phyloP scores from a whole-genome alignment of 2,888 invertebrate genomes.

The Drosophila meridiana region DNA sequence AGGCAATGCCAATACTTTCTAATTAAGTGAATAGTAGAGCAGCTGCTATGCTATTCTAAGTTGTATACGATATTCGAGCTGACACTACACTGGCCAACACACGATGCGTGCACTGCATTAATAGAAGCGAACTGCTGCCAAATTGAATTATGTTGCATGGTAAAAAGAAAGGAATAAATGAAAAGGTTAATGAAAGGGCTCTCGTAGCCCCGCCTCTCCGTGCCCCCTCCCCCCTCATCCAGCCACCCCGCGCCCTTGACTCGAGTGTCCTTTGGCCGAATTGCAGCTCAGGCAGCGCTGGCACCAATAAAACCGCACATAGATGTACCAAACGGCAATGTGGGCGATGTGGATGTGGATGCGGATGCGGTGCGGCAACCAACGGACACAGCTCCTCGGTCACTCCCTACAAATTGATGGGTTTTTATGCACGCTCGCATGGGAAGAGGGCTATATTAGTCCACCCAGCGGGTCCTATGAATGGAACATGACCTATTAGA shows the following conservation, averaged over 20 bases:
- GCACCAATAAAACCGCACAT: constrained; percentile 44
- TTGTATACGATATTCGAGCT: constrained; percentile 2
- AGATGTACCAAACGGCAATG: constrained; percentile 49
- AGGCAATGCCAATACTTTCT: constrained; percentile 28
- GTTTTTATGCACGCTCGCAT: neutral
- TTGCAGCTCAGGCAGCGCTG: neutral
- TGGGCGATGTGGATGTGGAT: constrained; percentile 7
- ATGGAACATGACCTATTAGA: neutral
- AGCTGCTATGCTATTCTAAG: constrained; percentile 2
- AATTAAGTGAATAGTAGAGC: neutral
- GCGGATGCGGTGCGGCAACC: constrained; percentile 31
- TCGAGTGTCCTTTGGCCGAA: constrained; percentile 7
- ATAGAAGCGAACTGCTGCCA: constrained; percentile 66
- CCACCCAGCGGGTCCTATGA: neutral
- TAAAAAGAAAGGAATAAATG: neutral
- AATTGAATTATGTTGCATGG: constrained; percentile 77
- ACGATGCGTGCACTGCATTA: constrained; percentile 67
- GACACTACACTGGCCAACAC: neutral
- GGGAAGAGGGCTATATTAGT: neutral
- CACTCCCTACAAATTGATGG: constrained; percentile 66
- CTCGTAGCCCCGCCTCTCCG: neutral
- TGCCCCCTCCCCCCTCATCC: too few relatives aligned
- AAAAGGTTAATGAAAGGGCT: constrained; percentile 73
- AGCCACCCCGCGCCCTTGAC: neutral
- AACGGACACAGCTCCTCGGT: constrained; percentile 38